Base-by-base conservation (phyloP, 1,140 invertebrate species). In the Gonatopus flavifemur region DNA sequence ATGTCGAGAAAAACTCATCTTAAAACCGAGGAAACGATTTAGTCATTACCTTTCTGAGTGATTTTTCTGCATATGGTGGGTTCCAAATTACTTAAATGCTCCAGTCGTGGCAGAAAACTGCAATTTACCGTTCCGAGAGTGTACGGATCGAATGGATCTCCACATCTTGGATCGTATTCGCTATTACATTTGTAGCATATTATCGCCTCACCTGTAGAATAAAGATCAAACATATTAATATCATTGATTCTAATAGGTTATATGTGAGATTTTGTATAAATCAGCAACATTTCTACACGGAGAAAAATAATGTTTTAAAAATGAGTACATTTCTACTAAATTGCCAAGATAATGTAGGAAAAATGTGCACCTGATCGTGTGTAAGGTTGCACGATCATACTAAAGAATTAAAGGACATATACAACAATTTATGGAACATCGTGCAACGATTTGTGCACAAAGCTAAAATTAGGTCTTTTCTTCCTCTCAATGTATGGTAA, bases 181-280 rank as follows among this genome's bases (percentile, higher is more conserved):
- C 90, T 92, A 76, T 93, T 94, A 74, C 91, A 94, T 55, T 91
- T 84, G 64, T 91, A 94, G 67, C 91, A 94, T 52, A 75, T 69
- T 59, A 85, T 80, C 6, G 78, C 68, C 16, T 77, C 58, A 40
- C 81, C 84, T 85, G 54, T 18, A 73, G 64, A 50, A 56, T 57
- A 9, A 49, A 32, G 18, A 38, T 25, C 37, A 36, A 44, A 5
- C 21, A 2, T 46, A 18, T 3, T 3, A 15, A 6, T 9, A 28
- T 28, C 47, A 36, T n/a, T 10, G 10, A 33, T 35, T 30, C 6
- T 28, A 13, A 16, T 31, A 45, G 5, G 5, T 35, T 22, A 41
- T 47, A 16, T 30, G 25, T n/a, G 16, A 0, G 1, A 9, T 2
- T 12, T 44, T 38, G 13, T 16, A 8, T 7, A 25, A 31, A n/a